Evolutionary conservation across 1,140 invertebrate genomes (phyloP).

Genomic region (Argopecten irradians): DNA sequence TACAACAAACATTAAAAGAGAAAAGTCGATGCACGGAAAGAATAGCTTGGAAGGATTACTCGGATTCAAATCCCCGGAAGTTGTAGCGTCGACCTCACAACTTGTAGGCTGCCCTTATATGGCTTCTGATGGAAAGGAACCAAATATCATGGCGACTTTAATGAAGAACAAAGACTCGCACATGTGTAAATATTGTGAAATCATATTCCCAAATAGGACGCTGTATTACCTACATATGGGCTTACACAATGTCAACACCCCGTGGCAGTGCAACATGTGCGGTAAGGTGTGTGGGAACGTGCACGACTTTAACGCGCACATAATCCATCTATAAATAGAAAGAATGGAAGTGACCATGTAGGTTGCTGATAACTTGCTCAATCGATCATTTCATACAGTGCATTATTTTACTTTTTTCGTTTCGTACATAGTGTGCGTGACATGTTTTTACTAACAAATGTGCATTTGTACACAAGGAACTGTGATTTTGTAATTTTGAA

Average conservation of each 20-base stretch:
- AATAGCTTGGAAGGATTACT: neutral
- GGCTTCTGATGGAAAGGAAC: neutral
- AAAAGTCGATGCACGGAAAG: neutral
- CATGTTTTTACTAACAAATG: neutral
- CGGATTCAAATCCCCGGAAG: neutral
- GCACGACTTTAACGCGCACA: conserved; percentile 97
- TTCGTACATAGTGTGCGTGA: neutral
- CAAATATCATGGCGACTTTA: conserved; percentile 10
- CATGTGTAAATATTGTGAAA: conserved; percentile 86
- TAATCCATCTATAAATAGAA: conserved; percentile 64
- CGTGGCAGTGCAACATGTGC: conserved; percentile 98
- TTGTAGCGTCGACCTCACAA: neutral
- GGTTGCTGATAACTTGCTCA: neutral
- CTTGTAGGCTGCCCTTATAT: neutral
- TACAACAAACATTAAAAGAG: neutral
- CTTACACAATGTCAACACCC: conserved; percentile 96
- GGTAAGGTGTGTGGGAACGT: conserved; percentile 94
- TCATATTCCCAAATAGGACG: conserved; percentile 95
- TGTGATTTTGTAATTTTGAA: too few relatives aligned
- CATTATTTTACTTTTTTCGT: neutral
- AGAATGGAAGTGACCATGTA: too few relatives aligned
- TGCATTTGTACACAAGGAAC: too few relatives aligned
- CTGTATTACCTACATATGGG: conserved; percentile 98
- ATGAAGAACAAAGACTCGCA: conserved; percentile 36
- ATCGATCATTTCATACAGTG: neutral